Base-by-base conservation (phyloP, 2,113 vertebrate genomes). In the Rhombomys opimus region DNA sequence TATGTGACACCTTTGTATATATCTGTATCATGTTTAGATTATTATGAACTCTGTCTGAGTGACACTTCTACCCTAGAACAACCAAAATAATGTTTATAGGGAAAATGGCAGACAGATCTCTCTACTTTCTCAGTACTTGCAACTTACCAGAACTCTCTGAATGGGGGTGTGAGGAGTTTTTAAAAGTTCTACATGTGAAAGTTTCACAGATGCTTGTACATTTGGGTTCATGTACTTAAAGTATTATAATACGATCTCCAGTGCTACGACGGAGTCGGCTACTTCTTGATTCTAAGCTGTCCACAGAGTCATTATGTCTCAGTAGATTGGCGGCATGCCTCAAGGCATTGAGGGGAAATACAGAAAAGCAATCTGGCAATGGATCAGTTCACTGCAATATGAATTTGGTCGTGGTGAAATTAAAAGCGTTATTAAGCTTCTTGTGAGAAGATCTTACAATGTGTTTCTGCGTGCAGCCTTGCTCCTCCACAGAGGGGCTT, bases 31-130 rank as follows among this genome's bases (percentile, higher is more conserved):
- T 96, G 93, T 98, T 90, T 91, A 46, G 94, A 80, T 94, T 63
- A 59, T 85, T 89, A 94, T 76, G 84, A 97, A 95, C 84, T 89
- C 59, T 14, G 23, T 97, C 97, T 90, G 35, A 91, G 77, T 96
- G 77, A 88, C 41, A 50, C n/a, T 95, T 97, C 97, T 97, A 91
- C 87, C 67, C 2, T 87, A 57, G 98, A 98, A 98, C 92, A 98
- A 98, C 92, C 97, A 96, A 97, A 98, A 98, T 90, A 96, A 93
- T 98, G 90, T 97, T 96, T 94, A 98, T 98, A 94, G 90, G 67
- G 11, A 23, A 95, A 96, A 9, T 81, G 86, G 72, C 46, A 57
- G 50, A 78, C 86, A 72, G 50, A 80, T 85, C 84, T 93, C 84
- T 93, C 87, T 95, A 35, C 75, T 91, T 88, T 73, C 59, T 92